These are phyloP conservation scores for Grallaria varia DNA, from an alignment of 2,113 vertebrate species.

Conservation along the genomic window DNA sequence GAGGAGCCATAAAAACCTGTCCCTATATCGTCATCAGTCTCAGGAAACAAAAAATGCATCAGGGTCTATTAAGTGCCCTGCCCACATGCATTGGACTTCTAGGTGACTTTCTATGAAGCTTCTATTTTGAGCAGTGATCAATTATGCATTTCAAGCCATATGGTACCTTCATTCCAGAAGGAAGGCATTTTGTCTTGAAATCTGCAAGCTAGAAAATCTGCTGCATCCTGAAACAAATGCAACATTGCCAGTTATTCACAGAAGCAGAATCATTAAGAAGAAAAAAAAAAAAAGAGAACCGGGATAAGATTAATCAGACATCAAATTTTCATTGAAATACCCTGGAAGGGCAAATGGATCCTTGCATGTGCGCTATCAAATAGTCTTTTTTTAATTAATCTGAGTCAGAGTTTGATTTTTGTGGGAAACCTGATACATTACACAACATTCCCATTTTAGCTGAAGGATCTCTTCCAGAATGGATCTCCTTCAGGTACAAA, in stretches of 20 bases:
- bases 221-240: constrained; percentile 14
- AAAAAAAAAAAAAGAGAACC: background rate
- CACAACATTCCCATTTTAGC: background rate
- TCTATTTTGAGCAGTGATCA: constrained; percentile 40
- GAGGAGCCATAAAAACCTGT: background rate
- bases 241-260: background rate
- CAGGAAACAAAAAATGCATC: background rate
- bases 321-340: background rate
- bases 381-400: background rate
- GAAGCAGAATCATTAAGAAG: background rate
- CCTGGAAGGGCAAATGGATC: background rate
- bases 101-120: constrained; percentile 43
- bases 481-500: background rate
- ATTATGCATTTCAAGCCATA: constrained; percentile 61
- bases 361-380: background rate
- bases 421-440: background rate
- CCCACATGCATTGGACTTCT: background rate
- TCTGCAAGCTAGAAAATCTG: constrained; percentile 34
- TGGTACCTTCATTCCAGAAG: constrained; percentile 35
- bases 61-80: background rate
- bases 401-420: background rate
- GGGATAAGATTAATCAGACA: background rate
- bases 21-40: background rate
- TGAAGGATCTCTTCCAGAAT: background rate
- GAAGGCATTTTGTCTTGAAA: constrained; percentile 50